Percentiles rank a stretch among this genome's conserved stretches.
Evolutionary conservation across 2,888 invertebrate species (phyloP).

Genomic region (Ctena decussata): DNA sequence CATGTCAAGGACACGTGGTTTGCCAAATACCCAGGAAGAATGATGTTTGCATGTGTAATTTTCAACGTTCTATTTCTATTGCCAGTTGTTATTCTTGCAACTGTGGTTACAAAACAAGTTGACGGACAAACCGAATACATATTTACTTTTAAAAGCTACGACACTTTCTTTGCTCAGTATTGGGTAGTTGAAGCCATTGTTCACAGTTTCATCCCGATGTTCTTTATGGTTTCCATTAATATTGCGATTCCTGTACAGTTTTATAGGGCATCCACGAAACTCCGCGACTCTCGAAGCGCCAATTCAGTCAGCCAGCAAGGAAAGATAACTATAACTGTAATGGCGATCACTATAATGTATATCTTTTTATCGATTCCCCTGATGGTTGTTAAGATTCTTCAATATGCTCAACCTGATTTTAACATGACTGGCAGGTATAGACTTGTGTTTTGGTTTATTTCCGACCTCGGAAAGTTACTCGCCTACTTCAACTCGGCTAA

Average conservation of each 20-base stretch:
- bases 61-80: neutral
- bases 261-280: neutral
- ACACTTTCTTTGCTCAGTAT: neutral
- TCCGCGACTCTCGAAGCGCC: neutral
- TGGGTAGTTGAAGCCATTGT: neutral
- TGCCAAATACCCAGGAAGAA: neutral
- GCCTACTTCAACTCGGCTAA: neutral
- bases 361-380: neutral
- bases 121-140: neutral
- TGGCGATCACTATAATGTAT: neutral
- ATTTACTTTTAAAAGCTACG: neutral
- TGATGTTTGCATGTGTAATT: neutral
- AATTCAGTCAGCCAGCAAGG: neutral
- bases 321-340: neutral
- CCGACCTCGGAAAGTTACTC: neutral
- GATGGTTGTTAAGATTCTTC: neutral
- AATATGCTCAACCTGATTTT: neutral
- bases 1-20: slow-evolving; percentile 2
- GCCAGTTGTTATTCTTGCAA: neutral
- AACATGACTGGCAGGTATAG: neutral
- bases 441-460: neutral
- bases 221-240: neutral
- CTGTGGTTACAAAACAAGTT: neutral
- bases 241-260: neutral
- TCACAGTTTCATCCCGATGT: neutral